phyloP scores from a whole-genome alignment of 2,797 vertebrate species.

The Chiroxiphia lanceolata region DNA sequence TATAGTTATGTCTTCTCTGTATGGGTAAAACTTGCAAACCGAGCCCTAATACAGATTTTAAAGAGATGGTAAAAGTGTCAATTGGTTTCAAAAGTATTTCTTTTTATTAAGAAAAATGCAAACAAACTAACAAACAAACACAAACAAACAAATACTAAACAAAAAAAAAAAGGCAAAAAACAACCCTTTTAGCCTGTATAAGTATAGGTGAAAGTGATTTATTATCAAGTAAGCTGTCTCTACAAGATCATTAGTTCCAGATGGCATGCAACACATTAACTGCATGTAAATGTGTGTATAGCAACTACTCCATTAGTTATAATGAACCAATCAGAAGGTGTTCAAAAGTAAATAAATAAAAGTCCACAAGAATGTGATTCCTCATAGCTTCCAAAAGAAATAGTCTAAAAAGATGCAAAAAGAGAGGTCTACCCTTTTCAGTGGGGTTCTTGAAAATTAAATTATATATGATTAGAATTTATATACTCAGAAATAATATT shows the following conservation, averaged over 20 bases:
- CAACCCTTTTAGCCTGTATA: not conserved
- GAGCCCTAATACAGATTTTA: not conserved
- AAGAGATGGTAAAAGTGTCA: not conserved
- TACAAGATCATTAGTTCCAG: constrained; percentile 5
- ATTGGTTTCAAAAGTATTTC: not conserved
- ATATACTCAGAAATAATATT: not conserved
- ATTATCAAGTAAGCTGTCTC: not conserved
- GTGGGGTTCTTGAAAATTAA: not conserved
- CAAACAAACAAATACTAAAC: not conserved
- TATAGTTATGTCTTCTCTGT: not conserved
- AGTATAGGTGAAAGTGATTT: not conserved
- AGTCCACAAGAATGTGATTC: not conserved
- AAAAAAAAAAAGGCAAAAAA: not conserved
- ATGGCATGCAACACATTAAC: not conserved
- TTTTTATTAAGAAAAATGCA: not conserved
- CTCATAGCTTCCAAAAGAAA: not conserved
- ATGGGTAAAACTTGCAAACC: not conserved
- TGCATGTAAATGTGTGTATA: not conserved
- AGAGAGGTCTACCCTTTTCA: not conserved
- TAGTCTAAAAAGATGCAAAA: not conserved
- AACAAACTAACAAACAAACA: not conserved
- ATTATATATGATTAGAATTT: not conserved
- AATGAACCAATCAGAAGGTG: not conserved
- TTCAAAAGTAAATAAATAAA: not conserved
- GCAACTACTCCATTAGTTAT: not conserved